phyloP scores from a whole-genome alignment of 1,140 invertebrate genomes.

The Helicorthomorpha holstii region DNA sequence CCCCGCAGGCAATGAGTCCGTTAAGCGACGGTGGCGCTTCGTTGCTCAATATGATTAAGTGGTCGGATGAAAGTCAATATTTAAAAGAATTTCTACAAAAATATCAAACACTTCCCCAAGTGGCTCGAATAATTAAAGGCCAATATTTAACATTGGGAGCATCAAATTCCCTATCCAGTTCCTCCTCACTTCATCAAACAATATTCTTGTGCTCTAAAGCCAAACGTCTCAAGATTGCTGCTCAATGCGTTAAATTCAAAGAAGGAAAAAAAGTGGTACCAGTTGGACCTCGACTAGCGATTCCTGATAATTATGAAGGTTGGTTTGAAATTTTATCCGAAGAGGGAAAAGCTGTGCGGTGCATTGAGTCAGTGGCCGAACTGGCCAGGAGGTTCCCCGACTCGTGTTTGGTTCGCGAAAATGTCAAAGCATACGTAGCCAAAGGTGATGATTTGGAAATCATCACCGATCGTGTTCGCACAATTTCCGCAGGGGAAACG shows the following conservation, averaged over 20 bases:
- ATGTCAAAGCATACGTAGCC: conserved; percentile 50
- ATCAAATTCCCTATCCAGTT: conserved; percentile 61
- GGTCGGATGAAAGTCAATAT: conserved; percentile 59
- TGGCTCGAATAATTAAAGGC: conserved; percentile 79
- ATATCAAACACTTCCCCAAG: conserved; percentile 53
- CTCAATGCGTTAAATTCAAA: conserved; percentile 76
- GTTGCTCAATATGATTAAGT: conserved; percentile 33
- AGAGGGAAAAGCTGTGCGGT: conserved; percentile 70
- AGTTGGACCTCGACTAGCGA: conserved; percentile 62
- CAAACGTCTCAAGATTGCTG: conserved; percentile 61
- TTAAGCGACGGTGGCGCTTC: too few relatives aligned
- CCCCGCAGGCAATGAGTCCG: too few relatives aligned
- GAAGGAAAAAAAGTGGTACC: conserved; percentile 56
- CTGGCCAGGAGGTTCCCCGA: conserved; percentile 56
- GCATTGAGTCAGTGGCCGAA: conserved; percentile 72
- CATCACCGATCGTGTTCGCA: conserved; percentile 47
- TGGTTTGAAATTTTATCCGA: conserved; percentile 88
- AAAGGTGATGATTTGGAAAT: conserved; percentile 36
- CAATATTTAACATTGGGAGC: conserved; percentile 55
- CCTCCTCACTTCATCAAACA: conserved; percentile 62
- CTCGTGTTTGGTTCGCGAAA: conserved; percentile 66
- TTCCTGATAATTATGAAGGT: conserved; percentile 74
- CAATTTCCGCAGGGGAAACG: conserved; percentile 57
- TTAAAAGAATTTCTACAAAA: conserved; percentile 63
- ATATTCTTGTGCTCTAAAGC: conserved; percentile 66